phyloP scores from a whole-genome alignment of 2,888 invertebrate species.

The Tipula vernalis region DNA sequence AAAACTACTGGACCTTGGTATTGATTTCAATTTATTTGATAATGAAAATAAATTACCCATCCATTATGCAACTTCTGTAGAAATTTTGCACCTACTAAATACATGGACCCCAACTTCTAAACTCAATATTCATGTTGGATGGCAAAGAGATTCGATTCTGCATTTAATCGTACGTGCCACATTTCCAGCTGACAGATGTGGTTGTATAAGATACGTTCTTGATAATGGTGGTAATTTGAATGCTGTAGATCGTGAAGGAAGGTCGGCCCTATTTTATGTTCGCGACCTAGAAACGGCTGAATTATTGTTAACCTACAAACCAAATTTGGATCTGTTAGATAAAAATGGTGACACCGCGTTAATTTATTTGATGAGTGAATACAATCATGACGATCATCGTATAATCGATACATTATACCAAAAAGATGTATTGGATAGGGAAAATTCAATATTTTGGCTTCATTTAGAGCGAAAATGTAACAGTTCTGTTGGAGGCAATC shows the following conservation, averaged over 20 bases:
- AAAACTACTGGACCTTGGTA: neutral
- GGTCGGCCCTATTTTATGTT: neutral
- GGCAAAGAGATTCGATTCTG: neutral
- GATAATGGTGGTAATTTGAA: neutral
- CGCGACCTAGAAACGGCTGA: neutral
- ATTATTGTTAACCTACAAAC: neutral
- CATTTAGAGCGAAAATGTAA: neutral
- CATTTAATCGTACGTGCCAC: neutral
- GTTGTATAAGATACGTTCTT: neutral
- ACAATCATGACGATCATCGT: neutral
- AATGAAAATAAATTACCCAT: neutral
- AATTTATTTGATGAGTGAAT: neutral
- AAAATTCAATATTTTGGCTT: neutral
- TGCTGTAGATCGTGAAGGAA: neutral
- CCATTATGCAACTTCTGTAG: neutral
- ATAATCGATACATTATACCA: neutral
- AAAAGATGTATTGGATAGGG: neutral
- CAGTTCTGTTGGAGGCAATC: neutral
- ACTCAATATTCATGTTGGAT: neutral
- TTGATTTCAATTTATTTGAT: neutral
- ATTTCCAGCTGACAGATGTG: neutral
- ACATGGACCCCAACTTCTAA: neutral
- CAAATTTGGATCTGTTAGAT: neutral
- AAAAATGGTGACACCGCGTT: neutral
- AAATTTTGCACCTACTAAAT: neutral